Evolutionary conservation across 2,113 vertebrate genomes (phyloP), one percentile per base, ranked within the genome.

Genomic region (Danio rerio): DNA sequence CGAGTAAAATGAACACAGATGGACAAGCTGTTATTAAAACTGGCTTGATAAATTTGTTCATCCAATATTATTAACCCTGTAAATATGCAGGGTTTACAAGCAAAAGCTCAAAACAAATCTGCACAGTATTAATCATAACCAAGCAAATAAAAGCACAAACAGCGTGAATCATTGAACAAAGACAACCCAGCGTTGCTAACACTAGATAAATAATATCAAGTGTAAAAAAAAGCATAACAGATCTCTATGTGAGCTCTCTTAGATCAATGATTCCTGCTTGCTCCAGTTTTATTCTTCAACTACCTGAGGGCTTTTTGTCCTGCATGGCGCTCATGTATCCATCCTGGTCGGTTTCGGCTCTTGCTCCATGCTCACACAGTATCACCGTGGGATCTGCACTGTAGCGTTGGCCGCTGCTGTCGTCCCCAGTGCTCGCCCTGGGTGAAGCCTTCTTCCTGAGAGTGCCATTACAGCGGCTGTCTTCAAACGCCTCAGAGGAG

Each of bases 361-460:
- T 92, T 31, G 91, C 84, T 2, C 84, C 95, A 10, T 96, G 92
- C 72, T 99, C 98, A 0, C 93, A 91, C 74, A 96, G 90, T 78
- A 97, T 95, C 69, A 94, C 91, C 0, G 97, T 99, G 82, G 98
- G 98, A 84, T 99, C 98, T 0, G 98, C 97, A 3, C 97, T 99
- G 92, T 99, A 99, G 42, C 98, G 94, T 92, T 99, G 98, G 40
- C 94, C 94, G 87, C 92, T 94, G 81, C 93, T 96, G 71, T 99
- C 97, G 13, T 99, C 97, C 16, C 92, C 86, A 81, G 85, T 79
- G 82, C 85, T 94, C 15, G 92, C 86, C n/a, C 95, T 93, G 2
- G 94, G 92, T 8, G 93, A 89, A 74, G 82, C 93, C 80, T 96
- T 95, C 72, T 99, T 99, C 80, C 95, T 94, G 31, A 98, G 91